Evolutionary conservation across 2,888 invertebrate species (phyloP).

Genomic region (Microctonus hyperodae): DNA sequence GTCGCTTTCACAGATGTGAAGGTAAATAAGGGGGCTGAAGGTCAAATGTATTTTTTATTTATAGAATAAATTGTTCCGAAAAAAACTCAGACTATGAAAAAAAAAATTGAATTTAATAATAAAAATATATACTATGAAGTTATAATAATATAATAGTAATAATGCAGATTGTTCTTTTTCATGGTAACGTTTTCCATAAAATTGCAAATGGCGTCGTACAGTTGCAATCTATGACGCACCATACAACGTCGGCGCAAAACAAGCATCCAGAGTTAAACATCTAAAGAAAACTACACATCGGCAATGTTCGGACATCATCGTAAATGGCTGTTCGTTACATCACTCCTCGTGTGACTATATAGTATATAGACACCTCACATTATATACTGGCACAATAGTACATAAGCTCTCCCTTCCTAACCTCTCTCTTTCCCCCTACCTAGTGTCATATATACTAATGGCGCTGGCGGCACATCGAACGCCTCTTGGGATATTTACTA

Average conservation of each 20-base stretch:
- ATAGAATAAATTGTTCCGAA: background rate
- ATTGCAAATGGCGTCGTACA: slow-evolving; percentile 58
- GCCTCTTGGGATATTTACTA: slow-evolving; percentile 18
- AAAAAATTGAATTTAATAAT: background rate
- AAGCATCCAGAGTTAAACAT: slow-evolving; percentile 32
- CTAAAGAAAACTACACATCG: slow-evolving; percentile 40
- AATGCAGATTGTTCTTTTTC: background rate
- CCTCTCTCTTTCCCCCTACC: background rate
- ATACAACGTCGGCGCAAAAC: slow-evolving; percentile 32
- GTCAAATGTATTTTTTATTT: slow-evolving; percentile 31
- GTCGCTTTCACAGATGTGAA: slow-evolving; percentile 34
- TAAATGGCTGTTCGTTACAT: slow-evolving; percentile 58
- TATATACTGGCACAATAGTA: slow-evolving; percentile 35
- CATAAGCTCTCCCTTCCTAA: slow-evolving; percentile 33
- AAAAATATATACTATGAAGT: background rate
- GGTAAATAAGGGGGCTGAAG: slow-evolving; percentile 37
- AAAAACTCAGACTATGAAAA: background rate
- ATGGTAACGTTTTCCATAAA: slow-evolving; percentile 44
- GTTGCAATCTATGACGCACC: slow-evolving; percentile 51
- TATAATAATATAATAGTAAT: slow-evolving; percentile 5
- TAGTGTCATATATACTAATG: background rate
- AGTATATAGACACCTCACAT: slow-evolving; percentile 34
- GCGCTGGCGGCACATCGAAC: slow-evolving; percentile 4
- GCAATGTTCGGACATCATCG: slow-evolving; percentile 52
- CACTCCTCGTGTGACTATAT: slow-evolving; percentile 49